Base-by-base conservation (phyloP, 1,140 invertebrate species). In the Euschistus heros region DNA sequence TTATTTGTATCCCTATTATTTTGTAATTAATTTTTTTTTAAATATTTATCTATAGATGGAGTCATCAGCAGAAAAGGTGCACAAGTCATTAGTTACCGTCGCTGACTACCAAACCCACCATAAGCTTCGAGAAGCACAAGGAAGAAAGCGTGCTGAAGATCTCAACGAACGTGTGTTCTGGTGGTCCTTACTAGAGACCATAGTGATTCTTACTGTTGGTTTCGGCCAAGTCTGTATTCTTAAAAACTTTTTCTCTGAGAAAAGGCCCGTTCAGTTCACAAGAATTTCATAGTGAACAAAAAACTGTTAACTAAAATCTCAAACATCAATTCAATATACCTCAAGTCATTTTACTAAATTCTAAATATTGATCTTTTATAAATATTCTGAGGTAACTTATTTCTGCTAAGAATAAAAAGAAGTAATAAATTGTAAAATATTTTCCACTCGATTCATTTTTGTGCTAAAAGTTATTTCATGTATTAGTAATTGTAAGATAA, bases 41-140 rank as follows among this genome's bases (percentile, higher is more conserved):
- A 47, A 15, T 14, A 4, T 17, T 47, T 18, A 4, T 13, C 20
- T 54, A 13, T 75, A 95, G 92, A 85, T 98, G 87, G 95, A 98
- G 76, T 83, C 91, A 13, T 91, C 91, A 8, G 84, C 89, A 10
- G 85, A 89, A 73, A 86, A 87, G 75, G 89, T 97, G 69, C 93
- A 98, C 74, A 88, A 91, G 71, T 85, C 86, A 65, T 75, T 98
- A 18, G 91, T 88, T 68, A 85, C 82, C 64, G 88, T 98, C 42
- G 79, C 92, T 33, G 95, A 98, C 75, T 88, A 91, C 72, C 95
- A 98, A 81, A 99, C 95, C 6, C 94, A 98, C 79, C 94, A 98
- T 78, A 82, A 94, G 61, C 77, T 99, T 66, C 82, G 92, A 55
- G 97, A 99, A 80, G 87, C 95, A 7, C 91, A 95, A 74, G 87